Evolutionary conservation across 2,797 vertebrate species (phyloP).

Genomic region (Furcifer pardalis): DNA sequence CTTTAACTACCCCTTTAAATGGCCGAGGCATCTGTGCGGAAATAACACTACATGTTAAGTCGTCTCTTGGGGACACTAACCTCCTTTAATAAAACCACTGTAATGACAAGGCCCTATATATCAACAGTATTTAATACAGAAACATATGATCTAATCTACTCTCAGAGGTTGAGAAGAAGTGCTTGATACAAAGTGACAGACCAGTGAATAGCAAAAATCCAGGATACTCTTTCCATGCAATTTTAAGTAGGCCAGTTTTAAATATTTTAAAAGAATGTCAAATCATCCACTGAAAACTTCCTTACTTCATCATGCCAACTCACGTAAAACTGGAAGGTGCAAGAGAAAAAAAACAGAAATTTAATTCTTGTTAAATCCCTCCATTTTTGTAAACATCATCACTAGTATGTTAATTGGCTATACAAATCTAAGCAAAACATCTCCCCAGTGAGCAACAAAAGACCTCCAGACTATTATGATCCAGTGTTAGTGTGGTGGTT

Average conservation of each 20-base stretch:
- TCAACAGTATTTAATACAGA: slow-evolving; percentile 61
- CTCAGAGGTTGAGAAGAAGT: slow-evolving; percentile 18
- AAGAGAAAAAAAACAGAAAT: slow-evolving; percentile 38
- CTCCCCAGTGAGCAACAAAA: slow-evolving; percentile 33
- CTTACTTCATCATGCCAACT: slow-evolving; percentile 39
- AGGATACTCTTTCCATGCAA: slow-evolving; percentile 37
- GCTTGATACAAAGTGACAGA: slow-evolving; percentile 56
- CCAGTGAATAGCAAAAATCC: slow-evolving; percentile 48
- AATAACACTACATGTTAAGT: slow-evolving; percentile 43
- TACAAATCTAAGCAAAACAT: slow-evolving; percentile 40
- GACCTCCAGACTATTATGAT: slow-evolving; percentile 28
- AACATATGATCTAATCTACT: slow-evolving; percentile 65
- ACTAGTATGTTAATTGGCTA: slow-evolving; percentile 34
- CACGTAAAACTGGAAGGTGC: slow-evolving; percentile 33
- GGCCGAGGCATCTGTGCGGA: slow-evolving; percentile 53
- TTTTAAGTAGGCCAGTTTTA: slow-evolving; percentile 62
- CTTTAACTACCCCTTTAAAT: slow-evolving; percentile 49
- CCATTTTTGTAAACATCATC: slow-evolving; percentile 36
- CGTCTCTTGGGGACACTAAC: slow-evolving; percentile 64
- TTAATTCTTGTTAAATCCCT: no score
- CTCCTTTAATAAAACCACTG: slow-evolving; percentile 64
- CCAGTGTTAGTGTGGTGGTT: neutral
- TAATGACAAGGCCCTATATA: slow-evolving; percentile 49
- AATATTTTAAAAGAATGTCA: slow-evolving; percentile 62
- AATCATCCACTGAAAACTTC: slow-evolving; percentile 65